Evolutionary conservation across 2,113 vertebrate genomes (phyloP).

Genomic region (Sarotherodon lohbergeri): DNA sequence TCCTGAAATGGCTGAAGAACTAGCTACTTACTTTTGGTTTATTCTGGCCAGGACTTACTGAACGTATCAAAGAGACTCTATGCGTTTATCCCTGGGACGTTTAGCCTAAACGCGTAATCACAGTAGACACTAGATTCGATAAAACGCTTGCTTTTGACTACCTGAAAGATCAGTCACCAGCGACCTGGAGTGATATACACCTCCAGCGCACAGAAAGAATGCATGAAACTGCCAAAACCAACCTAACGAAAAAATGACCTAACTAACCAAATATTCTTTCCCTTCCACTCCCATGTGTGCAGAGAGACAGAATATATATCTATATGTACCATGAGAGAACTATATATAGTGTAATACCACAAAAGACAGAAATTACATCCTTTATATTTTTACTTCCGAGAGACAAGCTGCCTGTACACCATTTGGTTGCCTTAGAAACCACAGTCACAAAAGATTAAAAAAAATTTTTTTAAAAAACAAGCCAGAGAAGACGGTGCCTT

Average conservation of each 20-base stretch:
- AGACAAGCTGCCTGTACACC: constrained; percentile 74
- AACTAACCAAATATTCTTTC: constrained; percentile 73
- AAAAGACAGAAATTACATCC: constrained; percentile 65
- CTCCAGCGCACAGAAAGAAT: constrained; percentile 56
- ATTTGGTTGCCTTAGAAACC: constrained; percentile 77
- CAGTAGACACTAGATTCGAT: background rate
- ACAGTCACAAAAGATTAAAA: constrained; percentile 64
- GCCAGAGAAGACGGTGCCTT: constrained; percentile 76
- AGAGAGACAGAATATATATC: constrained; percentile 64
- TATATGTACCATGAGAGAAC: constrained; percentile 61
- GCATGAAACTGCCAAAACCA: constrained; percentile 59
- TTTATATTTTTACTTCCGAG: constrained; percentile 74
- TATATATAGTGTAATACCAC: constrained; percentile 64
- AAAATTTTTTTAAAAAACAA: constrained; percentile 26
- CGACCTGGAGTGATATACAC: constrained; percentile 5
- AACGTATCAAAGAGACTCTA: background rate
- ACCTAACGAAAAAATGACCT: constrained; percentile 54
- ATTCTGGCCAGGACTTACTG: background rate
- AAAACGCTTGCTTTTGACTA: constrained; percentile 16
- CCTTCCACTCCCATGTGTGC: constrained; percentile 28
- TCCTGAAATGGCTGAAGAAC: background rate
- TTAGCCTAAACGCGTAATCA: background rate
- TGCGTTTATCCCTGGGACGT: background rate
- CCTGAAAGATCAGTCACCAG: constrained; percentile 41
- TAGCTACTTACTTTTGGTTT: background rate